Base-by-base conservation (phyloP, 2,113 vertebrate genomes). In the Promerops cafer region DNA sequence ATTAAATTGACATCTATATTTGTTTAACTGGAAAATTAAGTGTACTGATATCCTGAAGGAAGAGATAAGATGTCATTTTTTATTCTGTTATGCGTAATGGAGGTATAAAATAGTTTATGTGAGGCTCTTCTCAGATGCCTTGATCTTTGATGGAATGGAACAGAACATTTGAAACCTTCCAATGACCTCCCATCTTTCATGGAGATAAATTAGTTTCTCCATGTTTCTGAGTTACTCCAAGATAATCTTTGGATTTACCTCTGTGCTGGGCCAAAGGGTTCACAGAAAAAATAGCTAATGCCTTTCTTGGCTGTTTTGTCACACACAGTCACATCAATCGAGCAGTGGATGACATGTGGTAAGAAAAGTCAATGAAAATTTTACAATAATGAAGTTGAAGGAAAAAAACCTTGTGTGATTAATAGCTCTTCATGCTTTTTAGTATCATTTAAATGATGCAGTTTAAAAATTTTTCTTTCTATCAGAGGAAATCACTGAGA, bases 361-460 rank as follows among this genome's bases (percentile, higher is more conserved):
- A 94, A 77, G 80, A 92, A 76, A 83, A 84, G 24, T 66, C 76
- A 79, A 64, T 83, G 47, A 70, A 70, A 83, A 79, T 80, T 57
- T 83, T 90, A 68, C 14, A 75, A 65, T 85, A 87, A 96, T 87
- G 45, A 95, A 91, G 49, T 44, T 59, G 44, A 45, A 69, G 15
- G 70, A 64, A 42, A 47, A 69, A 42, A 4, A 7, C 1, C 27
- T 49, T 35, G 7, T 1, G 18, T 91, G 83, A 89, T 79, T 95
- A 77, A 92, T 91, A 90, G 17, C 78, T 45, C 52, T 90, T 86
- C 56, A 66, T 93, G 33, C 16, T 87, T 95, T 91, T 68, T 78
- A 60, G 27, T 66, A 65, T n/a, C 59, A 89, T 94, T 97, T 65
- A 96, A 88, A 92, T 84, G 50, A 92, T 59, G 63, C 27, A 24